A percentile compares a stretch with the other conserved stretches of the same genome.
Conservation (phyloP, 2,888 invertebrate species). For the Clistopyga incitator region DNA sequence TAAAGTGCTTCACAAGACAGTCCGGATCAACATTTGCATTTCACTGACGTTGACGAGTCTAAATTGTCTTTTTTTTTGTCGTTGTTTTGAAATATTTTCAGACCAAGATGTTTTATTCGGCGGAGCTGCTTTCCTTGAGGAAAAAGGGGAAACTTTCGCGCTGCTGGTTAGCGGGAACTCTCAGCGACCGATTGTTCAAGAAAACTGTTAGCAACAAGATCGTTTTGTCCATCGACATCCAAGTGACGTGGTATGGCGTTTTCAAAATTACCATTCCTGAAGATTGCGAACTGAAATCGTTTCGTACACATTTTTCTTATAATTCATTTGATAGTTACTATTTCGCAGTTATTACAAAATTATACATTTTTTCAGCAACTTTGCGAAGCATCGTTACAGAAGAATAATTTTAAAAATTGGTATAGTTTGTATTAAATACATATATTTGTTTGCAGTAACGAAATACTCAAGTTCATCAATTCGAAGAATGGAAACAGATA, state of each 20-base stretch:
- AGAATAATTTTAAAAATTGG: no score
- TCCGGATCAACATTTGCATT: no score
- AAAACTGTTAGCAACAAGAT: slow-evolving; percentile 12
- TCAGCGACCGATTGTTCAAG: slow-evolving; percentile 66
- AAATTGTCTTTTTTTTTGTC: slow-evolving; percentile 86
- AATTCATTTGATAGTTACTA: no score
- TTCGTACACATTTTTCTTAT: no score
- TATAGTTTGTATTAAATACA: background rate
- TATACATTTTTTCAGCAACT: no score
- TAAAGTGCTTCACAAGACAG: no score
- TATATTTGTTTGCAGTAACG: slow-evolving; percentile 39
- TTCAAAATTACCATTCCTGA: background rate
- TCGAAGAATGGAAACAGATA: background rate
- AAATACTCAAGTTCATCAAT: slow-evolving; percentile 42
- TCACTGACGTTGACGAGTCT: no score
- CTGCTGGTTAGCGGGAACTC: slow-evolving; percentile 73
- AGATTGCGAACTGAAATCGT: no score
- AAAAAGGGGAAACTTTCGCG: slow-evolving; percentile 62
- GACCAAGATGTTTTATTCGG: slow-evolving; percentile 69
- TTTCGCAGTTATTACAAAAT: no score
- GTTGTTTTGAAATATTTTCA: background rate
- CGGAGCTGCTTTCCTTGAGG: slow-evolving; percentile 64
- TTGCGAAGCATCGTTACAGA: no score
- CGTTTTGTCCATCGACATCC: slow-evolving; percentile 59
- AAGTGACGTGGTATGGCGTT: slow-evolving; percentile 62